These are phyloP conservation scores for Entelurus aequoreus DNA, from an alignment of 2,113 vertebrate species.

Conservation along the genomic window DNA sequence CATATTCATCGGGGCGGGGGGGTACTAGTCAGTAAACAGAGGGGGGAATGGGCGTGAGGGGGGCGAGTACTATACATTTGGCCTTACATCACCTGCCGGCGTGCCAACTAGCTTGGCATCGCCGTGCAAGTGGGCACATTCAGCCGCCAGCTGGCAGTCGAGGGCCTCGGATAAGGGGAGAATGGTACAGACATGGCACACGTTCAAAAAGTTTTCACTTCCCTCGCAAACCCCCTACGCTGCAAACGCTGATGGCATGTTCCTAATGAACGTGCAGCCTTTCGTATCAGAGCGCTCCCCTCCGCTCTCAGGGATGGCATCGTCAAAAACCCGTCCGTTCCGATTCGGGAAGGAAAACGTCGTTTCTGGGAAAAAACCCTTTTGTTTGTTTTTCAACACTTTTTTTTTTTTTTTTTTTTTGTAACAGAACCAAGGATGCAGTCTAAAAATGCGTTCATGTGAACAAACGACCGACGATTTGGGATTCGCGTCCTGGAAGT, in stretches of 20 bases:
- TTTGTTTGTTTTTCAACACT: slow-evolving; percentile 27
- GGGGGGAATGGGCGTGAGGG: slow-evolving; percentile 3
- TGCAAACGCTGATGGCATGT: slow-evolving; percentile 77
- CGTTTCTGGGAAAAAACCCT: slow-evolving; percentile 24
- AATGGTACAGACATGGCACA: slow-evolving; percentile 79
- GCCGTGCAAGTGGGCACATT: slow-evolving; percentile 72
- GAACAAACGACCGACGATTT: slow-evolving; percentile 35
- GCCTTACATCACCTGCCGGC: slow-evolving; percentile 61
- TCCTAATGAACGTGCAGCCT: slow-evolving; percentile 73
- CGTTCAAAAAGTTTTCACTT: slow-evolving; percentile 82
- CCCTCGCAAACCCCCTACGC: slow-evolving; percentile 76
- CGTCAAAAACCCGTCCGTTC: slow-evolving; percentile 67
- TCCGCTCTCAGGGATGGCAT: slow-evolving; percentile 76
- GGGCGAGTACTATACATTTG: slow-evolving; percentile 37
- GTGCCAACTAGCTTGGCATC: slow-evolving; percentile 72
- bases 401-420: slow-evolving; percentile 1
- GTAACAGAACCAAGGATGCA: slow-evolving; percentile 33
- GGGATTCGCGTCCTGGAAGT: slow-evolving; percentile 56
- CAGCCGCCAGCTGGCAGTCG: slow-evolving; percentile 83
- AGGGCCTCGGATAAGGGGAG: slow-evolving; percentile 75
- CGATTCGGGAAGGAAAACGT: slow-evolving; percentile 53
- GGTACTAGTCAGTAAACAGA: slow-evolving; percentile 11
- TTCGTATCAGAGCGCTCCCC: slow-evolving; percentile 75
- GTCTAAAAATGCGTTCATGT: slow-evolving; percentile 28
- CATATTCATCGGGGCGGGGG: background rate